phyloP scores from a whole-genome alignment of 2,797 vertebrate genomes.

The Ataeniobius toweri region DNA sequence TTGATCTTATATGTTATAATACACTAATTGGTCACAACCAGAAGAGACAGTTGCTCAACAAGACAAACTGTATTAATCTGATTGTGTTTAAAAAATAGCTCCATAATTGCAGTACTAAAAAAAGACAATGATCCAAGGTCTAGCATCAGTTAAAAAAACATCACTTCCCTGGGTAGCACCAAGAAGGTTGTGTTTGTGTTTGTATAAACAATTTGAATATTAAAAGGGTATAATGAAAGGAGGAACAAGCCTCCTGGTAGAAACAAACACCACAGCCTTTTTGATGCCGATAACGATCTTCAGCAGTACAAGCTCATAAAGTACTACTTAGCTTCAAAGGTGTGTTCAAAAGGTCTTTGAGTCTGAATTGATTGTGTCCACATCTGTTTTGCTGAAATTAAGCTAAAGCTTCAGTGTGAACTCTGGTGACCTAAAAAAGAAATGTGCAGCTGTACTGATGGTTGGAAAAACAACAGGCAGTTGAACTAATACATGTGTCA shows the following conservation, averaged over 20 bases:
- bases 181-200: conserved; percentile 29
- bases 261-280: conserved; percentile 55
- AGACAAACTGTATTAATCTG: conserved; percentile 44
- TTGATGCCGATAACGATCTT: conserved; percentile 74
- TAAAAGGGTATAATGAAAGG: conserved; percentile 40
- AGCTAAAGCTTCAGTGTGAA: conserved; percentile 44
- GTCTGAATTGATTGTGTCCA: conserved; percentile 48
- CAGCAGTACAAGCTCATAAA: conserved; percentile 48
- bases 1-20: conserved; percentile 41
- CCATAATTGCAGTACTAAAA: conserved; percentile 36
- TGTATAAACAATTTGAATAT: conserved; percentile 31
- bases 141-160: conserved; percentile 17
- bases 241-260: conserved; percentile 40
- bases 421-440: conserved; percentile 20
- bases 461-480: conserved; percentile 47
- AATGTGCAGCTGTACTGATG: conserved; percentile 39
- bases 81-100: conserved; percentile 46
- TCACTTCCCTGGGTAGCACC: conserved; percentile 21
- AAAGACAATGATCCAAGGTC: conserved; percentile 10
- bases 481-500: conserved; percentile 25
- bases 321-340: conserved; percentile 42
- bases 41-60: conserved; percentile 35
- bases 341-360: conserved; percentile 51
- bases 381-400: conserved; percentile 57
- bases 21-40: conserved; percentile 41